Conservation (phyloP, 2,888 invertebrate genomes). For the Druceiella hillmani region DNA sequence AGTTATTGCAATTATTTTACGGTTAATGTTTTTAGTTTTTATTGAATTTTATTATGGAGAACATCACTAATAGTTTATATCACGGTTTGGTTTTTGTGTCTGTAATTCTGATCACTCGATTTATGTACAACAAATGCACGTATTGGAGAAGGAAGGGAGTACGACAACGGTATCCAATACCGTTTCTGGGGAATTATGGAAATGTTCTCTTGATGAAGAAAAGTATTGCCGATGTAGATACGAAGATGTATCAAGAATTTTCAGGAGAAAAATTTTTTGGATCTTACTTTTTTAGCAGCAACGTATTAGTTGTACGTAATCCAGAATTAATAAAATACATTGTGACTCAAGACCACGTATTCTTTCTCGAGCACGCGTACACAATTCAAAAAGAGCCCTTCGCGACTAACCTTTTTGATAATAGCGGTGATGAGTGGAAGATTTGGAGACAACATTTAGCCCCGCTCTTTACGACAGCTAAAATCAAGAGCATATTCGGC, state of each 20-base stretch:
- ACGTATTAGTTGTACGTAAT: constrained; percentile 2
- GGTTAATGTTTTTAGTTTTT: too few relatives aligned
- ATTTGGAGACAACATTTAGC: constrained; percentile 3
- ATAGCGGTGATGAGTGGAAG: constrained; percentile 5
- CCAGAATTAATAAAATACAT: constrained; percentile 2
- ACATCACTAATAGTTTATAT: too few relatives aligned
- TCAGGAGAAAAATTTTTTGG: not conserved
- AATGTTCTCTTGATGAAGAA: not conserved
- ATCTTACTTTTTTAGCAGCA: not conserved
- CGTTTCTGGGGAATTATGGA: not conserved
- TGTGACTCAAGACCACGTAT: not conserved
- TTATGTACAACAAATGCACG: too few relatives aligned
- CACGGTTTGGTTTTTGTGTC: too few relatives aligned
- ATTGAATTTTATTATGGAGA: too few relatives aligned
- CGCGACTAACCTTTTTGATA: not conserved
- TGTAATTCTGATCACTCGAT: too few relatives aligned
- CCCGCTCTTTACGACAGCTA: not conserved
- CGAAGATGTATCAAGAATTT: not conserved
- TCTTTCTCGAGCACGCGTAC: not conserved
- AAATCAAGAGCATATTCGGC: constrained; percentile 5
- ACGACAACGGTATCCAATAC: not conserved
- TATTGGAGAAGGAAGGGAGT: too few relatives aligned
- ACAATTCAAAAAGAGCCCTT: not conserved
- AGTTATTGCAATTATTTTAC: too few relatives aligned
- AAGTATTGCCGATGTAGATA: not conserved